A percentile compares a stretch with the other conserved stretches of the same genome.
Conservation (phyloP, 2,797 vertebrate species). For the Manis crassicaudata region DNA sequence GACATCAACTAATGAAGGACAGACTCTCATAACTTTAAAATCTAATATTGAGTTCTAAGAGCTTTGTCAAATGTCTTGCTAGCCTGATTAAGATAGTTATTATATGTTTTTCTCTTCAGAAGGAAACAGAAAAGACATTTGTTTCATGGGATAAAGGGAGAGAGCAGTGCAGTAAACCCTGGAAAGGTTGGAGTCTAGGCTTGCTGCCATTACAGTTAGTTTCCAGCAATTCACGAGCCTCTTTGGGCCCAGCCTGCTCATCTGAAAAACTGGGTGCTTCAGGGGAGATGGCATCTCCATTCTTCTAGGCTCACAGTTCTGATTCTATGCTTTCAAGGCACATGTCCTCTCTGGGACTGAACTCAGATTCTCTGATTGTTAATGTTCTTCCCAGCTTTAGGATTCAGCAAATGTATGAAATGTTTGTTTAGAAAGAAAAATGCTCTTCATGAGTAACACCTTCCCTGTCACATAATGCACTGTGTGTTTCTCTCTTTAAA, state of each 20-base stretch:
- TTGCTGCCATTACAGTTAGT: neutral
- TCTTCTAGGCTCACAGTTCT: neutral
- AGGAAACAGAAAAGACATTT: neutral
- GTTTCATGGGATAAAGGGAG: neutral
- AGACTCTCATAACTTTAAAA: neutral
- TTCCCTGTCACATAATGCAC: neutral
- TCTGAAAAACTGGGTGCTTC: neutral
- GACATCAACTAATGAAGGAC: constrained; percentile 35
- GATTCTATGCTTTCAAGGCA: neutral
- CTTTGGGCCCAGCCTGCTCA: neutral
- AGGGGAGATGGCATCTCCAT: neutral
- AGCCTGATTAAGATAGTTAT: neutral
- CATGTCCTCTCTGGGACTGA: neutral
- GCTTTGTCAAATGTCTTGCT: constrained; percentile 53
- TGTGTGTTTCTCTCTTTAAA: neutral
- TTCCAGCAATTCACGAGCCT: neutral
- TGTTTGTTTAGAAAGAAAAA: neutral
- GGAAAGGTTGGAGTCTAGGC: neutral
- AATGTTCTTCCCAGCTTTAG: neutral
- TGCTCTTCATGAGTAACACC: neutral
- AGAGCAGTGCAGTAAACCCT: neutral
- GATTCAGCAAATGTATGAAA: neutral
- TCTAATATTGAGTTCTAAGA: neutral
- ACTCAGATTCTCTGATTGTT: neutral
- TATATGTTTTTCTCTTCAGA: neutral